These are phyloP conservation scores for Sebastes nivosus DNA, from an alignment of 2,797 vertebrate species.

Conservation along the genomic window DNA sequence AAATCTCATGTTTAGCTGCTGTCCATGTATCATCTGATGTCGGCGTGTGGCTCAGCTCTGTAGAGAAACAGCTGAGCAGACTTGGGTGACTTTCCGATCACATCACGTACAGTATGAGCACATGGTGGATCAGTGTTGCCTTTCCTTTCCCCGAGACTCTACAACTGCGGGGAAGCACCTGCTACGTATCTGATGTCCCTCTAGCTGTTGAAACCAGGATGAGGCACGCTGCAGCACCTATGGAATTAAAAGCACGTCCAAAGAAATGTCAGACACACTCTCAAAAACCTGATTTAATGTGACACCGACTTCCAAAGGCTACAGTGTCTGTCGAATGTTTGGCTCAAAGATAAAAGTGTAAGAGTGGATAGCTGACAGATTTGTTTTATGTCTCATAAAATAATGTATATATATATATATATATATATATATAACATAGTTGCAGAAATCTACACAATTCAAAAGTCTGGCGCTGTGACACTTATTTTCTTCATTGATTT, in stretches of 20 bases:
- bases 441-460: not conserved
- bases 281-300: slow-evolving; percentile 26
- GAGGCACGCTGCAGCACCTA: slow-evolving; percentile 44
- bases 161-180: slow-evolving; percentile 51
- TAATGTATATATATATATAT: not conserved
- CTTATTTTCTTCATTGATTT: not conserved
- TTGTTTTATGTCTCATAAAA: not conserved
- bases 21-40: not conserved
- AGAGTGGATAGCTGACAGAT: not conserved
- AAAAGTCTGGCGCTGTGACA: not conserved
- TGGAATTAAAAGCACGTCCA: slow-evolving; percentile 55
- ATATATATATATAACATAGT: too few relatives aligned
- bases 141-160: slow-evolving; percentile 1
- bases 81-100: slow-evolving; percentile 24
- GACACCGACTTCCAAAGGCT: not conserved
- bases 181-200: slow-evolving; percentile 60
- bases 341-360: not conserved
- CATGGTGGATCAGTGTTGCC: slow-evolving; percentile 28
- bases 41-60: not conserved
- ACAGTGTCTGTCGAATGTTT: not conserved
- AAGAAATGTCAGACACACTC: slow-evolving; percentile 34
- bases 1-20: not conserved
- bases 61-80: slow-evolving; percentile 38
- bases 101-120: slow-evolving; percentile 9
- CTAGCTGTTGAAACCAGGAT: slow-evolving; percentile 38